Base-by-base conservation (phyloP, 2,113 vertebrate genomes). In the Condylura cristata region DNA sequence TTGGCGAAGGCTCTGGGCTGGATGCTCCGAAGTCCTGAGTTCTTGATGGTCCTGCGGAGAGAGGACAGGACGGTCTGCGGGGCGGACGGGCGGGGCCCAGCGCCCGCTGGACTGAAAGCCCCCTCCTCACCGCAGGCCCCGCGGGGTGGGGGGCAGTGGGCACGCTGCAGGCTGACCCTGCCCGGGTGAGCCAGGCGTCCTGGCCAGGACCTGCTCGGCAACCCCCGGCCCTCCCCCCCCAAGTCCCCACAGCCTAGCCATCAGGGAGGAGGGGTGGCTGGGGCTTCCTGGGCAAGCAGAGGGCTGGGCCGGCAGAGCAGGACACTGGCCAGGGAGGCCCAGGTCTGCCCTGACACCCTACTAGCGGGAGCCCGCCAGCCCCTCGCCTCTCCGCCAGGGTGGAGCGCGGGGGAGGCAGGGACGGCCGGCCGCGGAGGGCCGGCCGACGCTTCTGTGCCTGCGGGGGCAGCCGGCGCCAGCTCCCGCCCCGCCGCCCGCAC, bases 21-120 rank as follows among this genome's bases (percentile, higher is more conserved):
- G 98, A 99, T 99, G 94, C 97, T 99, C 97, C 98, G 98, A 94
- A 99, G 99, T 98, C 99, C 99, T 98, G 99, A 99, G 98, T 99
- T 99, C 98, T 98, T 99, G 98, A 99, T 99, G 93, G 99, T 99
- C 98, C 99, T 99, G 98, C 20, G 97, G 98, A 89, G 96, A 95
- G n/a, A 97, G 5, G 6, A 39, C 92, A 74, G 96, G 85, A 60
- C 68, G 2, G 3, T 95, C 34, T 81, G 78, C n/a, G n/a, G 75
- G 32, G 65, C 41, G 48, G 14, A 16, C 13, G 5, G 48, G 48
- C 2, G 2, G 48, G 48, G 48, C 2, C 13, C 46, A 48, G 46
- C 46, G 7, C 2, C 46, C 46, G 46, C 46, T 48, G 46, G 32
- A 13, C 26, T 7, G 1, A 30, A 30, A 22, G 4, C 18, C 18